phyloP scores from a whole-genome alignment of 1,140 invertebrate species.

The Meloidogyne hapla region DNA sequence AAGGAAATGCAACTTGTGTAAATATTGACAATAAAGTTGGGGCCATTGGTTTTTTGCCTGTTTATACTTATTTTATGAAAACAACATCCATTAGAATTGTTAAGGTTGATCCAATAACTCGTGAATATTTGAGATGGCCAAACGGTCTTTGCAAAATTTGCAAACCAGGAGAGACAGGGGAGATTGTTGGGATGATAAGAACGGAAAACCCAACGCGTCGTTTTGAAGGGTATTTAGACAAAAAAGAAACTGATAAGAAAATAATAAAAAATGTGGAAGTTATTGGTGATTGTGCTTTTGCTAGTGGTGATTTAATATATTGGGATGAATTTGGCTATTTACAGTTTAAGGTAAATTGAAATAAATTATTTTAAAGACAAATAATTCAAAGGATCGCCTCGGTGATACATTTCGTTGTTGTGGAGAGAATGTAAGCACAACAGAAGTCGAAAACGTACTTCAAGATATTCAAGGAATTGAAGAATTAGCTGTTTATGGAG shows the following conservation, averaged over 20 bases:
- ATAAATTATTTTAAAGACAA: no score
- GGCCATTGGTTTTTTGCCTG: slow-evolving; percentile 66
- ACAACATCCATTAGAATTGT: slow-evolving; percentile 36
- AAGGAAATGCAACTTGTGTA: slow-evolving; percentile 82
- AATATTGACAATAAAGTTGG: slow-evolving; percentile 79
- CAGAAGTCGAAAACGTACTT: slow-evolving; percentile 89
- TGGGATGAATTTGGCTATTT: slow-evolving; percentile 88
- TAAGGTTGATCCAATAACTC: slow-evolving; percentile 66
- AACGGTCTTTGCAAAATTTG: slow-evolving; percentile 78
- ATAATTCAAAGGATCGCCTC: slow-evolving; percentile 73
- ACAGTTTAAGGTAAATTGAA: slow-evolving; percentile 74
- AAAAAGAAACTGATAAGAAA: slow-evolving; percentile 86
- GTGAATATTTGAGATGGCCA: slow-evolving; percentile 75
- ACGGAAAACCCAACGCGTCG: slow-evolving; percentile 67
- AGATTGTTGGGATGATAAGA: slow-evolving; percentile 88
- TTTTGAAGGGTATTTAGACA: slow-evolving; percentile 78
- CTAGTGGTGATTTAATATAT: slow-evolving; percentile 76
- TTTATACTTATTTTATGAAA: slow-evolving; percentile 29
- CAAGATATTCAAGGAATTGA: slow-evolving; percentile 79
- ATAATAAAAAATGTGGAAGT: slow-evolving; percentile 81
- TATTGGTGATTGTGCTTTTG: slow-evolving; percentile 83
- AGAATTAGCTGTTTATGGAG: slow-evolving; percentile 90
- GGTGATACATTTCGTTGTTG: slow-evolving; percentile 89
- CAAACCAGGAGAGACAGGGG: slow-evolving; percentile 82
- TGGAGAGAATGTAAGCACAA: slow-evolving; percentile 96